Evolutionary conservation across 2,113 vertebrate genomes (phyloP).

Genomic region (Steatornis caripensis): DNA sequence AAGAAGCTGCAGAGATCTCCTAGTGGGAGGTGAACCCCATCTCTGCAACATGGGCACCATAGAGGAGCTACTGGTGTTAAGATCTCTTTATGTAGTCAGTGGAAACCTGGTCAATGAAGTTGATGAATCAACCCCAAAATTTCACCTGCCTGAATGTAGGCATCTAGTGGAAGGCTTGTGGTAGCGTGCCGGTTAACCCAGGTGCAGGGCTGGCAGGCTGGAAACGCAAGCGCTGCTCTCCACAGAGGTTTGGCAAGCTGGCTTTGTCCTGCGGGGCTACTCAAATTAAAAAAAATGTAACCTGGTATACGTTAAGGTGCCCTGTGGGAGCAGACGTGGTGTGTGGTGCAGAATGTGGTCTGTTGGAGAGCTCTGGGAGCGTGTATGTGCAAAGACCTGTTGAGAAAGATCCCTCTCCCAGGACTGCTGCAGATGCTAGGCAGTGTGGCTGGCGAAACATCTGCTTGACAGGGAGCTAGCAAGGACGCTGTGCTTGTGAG

Average conservation of each 20-base stretch:
- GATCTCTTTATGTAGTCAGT: background rate
- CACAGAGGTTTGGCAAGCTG: background rate
- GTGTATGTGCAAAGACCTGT: background rate
- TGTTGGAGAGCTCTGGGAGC: background rate
- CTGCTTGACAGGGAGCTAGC: background rate
- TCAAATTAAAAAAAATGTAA: background rate
- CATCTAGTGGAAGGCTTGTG: background rate
- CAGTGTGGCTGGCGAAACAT: background rate
- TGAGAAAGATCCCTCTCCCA: background rate
- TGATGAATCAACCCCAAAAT: background rate
- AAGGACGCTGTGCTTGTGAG: background rate
- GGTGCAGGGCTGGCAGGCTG: background rate
- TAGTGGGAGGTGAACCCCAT: background rate
- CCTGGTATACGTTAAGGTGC: background rate
- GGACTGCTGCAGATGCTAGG: background rate
- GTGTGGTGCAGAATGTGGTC: background rate
- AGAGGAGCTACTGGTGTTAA: background rate
- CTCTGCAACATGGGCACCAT: accelerated
- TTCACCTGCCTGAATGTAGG: background rate
- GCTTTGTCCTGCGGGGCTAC: background rate
- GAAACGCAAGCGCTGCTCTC: background rate
- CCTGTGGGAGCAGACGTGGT: background rate
- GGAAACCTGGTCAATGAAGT: background rate
- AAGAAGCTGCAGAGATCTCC: background rate
- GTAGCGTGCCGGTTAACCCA: background rate